Conservation (phyloP, 2,113 vertebrate genomes). For the Alethe diademata region DNA sequence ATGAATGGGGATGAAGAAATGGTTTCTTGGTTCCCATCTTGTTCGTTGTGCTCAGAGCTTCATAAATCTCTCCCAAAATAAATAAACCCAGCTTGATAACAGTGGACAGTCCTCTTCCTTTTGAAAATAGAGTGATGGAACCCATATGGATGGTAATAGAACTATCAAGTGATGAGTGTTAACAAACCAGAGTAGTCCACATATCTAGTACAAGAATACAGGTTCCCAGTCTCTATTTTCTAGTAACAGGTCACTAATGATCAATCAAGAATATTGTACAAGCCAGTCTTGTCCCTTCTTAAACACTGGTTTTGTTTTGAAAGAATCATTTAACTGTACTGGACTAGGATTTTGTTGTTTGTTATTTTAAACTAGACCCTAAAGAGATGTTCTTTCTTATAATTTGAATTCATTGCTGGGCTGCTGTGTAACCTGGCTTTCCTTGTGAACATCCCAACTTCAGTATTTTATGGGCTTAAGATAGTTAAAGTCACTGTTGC, state of each 20-base stretch:
- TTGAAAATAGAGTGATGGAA: neutral
- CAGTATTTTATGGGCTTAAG: neutral
- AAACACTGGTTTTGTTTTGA: neutral
- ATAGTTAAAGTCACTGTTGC: neutral
- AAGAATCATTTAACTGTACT: neutral
- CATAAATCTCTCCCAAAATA: constrained; percentile 8
- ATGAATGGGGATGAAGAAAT: neutral
- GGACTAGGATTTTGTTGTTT: neutral
- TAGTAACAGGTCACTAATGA: neutral
- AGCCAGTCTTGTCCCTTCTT: neutral
- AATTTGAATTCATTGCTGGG: neutral
- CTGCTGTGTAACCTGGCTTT: neutral
- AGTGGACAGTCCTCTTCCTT: neutral
- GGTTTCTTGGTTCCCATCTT: neutral
- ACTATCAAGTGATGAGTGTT: neutral
- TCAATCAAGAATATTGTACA: neutral
- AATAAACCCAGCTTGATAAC: neutral
- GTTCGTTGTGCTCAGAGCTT: neutral
- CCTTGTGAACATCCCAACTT: neutral
- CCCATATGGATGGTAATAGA: neutral
- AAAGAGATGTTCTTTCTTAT: neutral
- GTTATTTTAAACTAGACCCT: neutral
- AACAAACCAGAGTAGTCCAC: neutral
- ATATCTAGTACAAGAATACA: neutral
- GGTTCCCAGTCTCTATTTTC: neutral